phyloP scores from a whole-genome alignment of 2,113 vertebrate species.

The Noctilio leporinus region DNA sequence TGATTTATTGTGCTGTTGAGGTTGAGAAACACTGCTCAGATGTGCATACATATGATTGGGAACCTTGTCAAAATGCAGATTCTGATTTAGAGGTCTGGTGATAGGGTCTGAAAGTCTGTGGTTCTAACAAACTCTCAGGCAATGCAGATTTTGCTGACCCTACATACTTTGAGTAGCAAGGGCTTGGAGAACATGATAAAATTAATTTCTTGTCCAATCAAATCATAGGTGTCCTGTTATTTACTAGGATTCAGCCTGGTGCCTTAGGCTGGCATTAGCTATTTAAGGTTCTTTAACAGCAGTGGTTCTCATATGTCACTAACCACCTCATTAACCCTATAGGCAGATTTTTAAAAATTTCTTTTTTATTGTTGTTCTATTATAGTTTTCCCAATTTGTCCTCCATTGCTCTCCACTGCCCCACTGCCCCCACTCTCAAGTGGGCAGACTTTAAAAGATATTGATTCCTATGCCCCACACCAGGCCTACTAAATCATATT shows the following conservation, averaged over 20 bases:
- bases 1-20: neutral
- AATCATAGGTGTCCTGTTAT: neutral
- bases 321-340: neutral
- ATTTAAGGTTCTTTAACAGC: neutral
- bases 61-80: neutral
- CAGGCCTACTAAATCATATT: neutral
- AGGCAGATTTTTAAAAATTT: neutral
- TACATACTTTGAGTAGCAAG: neutral
- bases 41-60: neutral
- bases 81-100: neutral
- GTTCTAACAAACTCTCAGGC: neutral
- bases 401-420: no score
- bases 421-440: no score
- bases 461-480: neutral
- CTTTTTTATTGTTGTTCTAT: no score
- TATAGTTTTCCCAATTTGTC: no score
- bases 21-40: neutral
- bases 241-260: neutral
- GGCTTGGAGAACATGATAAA: neutral
- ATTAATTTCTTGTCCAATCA: neutral
- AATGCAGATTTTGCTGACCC: neutral
- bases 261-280: neutral
- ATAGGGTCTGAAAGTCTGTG: neutral
- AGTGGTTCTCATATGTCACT: neutral
- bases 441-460: neutral